These are phyloP conservation scores for Mus minutoides DNA, from an alignment of 2,797 vertebrate genomes.

Conservation along the genomic window DNA sequence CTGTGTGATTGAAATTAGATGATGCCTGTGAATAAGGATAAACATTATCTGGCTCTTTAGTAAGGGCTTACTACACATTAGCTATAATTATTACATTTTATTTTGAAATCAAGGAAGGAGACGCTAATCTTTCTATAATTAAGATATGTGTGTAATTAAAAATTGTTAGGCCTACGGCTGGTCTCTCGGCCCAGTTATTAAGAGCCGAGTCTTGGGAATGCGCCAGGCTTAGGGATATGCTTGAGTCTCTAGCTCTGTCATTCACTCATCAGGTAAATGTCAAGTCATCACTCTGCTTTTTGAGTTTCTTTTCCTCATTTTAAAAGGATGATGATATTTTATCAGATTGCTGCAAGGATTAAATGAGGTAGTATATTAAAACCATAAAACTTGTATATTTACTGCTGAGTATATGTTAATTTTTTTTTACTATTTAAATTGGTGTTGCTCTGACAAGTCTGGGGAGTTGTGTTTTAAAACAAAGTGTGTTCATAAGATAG, in stretches of 20 bases:
- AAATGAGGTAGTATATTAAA: background rate
- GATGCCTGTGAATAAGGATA: background rate
- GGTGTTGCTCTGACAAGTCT: background rate
- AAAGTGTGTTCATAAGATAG: background rate
- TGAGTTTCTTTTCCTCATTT: background rate
- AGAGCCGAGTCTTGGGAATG: slow-evolving; percentile 19
- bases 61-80: background rate
- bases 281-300: background rate
- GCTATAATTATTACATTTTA: slow-evolving; percentile 37
- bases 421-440: background rate
- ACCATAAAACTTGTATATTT: background rate
- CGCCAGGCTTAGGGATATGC: background rate
- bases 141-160: slow-evolving; percentile 51
- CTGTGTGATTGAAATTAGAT: background rate
- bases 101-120: slow-evolving; percentile 53
- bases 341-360: background rate
- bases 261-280: background rate
- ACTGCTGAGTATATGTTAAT: background rate
- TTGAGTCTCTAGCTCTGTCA: slow-evolving; percentile 15
- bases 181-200: background rate
- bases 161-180: background rate
- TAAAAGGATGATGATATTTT: background rate
- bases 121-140: slow-evolving; percentile 25
- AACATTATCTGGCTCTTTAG: background rate
- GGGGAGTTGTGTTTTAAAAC: background rate